These are phyloP conservation scores for Rhynchomys soricoides DNA, from an alignment of 2,113 vertebrate species.

Conservation along the genomic window DNA sequence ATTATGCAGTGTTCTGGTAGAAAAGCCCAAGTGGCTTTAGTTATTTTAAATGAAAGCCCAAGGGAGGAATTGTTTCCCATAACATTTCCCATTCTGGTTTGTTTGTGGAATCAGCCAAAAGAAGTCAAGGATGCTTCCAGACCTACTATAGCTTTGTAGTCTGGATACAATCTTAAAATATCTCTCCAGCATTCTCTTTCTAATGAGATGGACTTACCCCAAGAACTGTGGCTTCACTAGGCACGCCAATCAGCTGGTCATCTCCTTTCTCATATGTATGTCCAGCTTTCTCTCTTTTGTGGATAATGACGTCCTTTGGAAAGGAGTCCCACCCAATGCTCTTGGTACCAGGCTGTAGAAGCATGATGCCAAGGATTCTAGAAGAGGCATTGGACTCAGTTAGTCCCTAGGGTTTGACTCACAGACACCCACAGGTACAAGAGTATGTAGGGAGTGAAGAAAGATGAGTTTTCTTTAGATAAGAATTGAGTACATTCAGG, in stretches of 20 bases:
- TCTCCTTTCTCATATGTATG: not conserved
- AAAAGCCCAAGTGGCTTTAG: not conserved
- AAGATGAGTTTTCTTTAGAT: not conserved
- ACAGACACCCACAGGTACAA: not conserved
- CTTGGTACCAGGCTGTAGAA: not conserved
- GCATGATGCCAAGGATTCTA: not conserved
- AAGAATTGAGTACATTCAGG: not conserved
- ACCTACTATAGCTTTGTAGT: not conserved
- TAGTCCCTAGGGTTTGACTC: not conserved
- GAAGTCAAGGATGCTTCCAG: not conserved
- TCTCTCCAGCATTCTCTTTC: not conserved
- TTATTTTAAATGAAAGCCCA: not conserved
- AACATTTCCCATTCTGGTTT: not conserved
- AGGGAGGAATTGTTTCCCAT: not conserved
- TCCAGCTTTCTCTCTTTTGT: not conserved
- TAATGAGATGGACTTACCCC: constrained; percentile 46
- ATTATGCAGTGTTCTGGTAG: not conserved
- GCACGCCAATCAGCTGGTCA: not conserved
- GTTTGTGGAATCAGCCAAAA: not conserved
- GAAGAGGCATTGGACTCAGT: not conserved
- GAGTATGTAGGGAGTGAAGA: not conserved
- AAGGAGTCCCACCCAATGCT: not conserved
- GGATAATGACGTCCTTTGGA: not conserved
- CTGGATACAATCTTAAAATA: no score
- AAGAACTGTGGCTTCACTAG: constrained; percentile 53